Evolutionary conservation across 2,797 vertebrate species (phyloP).

Genomic region (Decapterus maruadsi): DNA sequence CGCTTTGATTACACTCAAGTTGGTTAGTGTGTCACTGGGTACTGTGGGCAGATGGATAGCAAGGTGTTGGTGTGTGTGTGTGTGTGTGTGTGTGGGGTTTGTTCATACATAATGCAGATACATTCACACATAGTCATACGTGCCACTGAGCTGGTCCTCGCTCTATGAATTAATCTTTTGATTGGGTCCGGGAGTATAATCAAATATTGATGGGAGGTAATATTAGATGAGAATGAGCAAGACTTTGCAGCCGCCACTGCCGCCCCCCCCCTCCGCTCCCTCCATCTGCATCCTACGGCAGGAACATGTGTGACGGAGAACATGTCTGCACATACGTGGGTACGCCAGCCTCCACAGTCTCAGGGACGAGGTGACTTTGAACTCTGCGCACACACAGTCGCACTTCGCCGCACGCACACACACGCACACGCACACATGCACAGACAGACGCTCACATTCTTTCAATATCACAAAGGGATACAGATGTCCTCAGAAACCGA

Average conservation of each 20-base stretch:
- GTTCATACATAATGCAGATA: slow-evolving; percentile 86
- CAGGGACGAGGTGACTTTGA: slow-evolving; percentile 87
- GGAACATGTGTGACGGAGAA: slow-evolving; percentile 53
- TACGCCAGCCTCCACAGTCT: slow-evolving; percentile 67
- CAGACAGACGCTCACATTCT: slow-evolving; percentile 42
- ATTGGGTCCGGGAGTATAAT: slow-evolving; percentile 75
- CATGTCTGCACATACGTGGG: slow-evolving; percentile 49
- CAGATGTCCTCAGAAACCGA: slow-evolving; percentile 48
- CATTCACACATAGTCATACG: slow-evolving; percentile 74
- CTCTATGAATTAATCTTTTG: slow-evolving; percentile 81
- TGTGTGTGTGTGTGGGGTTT: slow-evolving; percentile 31
- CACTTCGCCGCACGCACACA: slow-evolving; percentile 38
- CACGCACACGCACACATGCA: not conserved
- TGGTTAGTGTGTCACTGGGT: slow-evolving; percentile 80
- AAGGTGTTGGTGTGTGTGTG: not conserved
- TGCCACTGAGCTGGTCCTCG: slow-evolving; percentile 75
- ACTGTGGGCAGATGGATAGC: slow-evolving; percentile 54
- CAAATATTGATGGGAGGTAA: slow-evolving; percentile 84
- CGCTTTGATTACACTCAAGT: slow-evolving; percentile 80
- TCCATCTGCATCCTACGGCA: slow-evolving; percentile 22
- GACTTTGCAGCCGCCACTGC: slow-evolving; percentile 25
- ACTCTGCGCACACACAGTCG: slow-evolving; percentile 56
- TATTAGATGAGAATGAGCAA: slow-evolving; percentile 75
- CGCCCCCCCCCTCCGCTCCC: no score
- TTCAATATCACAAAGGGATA: slow-evolving; percentile 68